Percentiles rank a stretch among this genome's conserved stretches.
These are phyloP conservation scores for Serilophus lunatus DNA, from an alignment of 2,113 vertebrate species.

Conservation along the genomic window DNA sequence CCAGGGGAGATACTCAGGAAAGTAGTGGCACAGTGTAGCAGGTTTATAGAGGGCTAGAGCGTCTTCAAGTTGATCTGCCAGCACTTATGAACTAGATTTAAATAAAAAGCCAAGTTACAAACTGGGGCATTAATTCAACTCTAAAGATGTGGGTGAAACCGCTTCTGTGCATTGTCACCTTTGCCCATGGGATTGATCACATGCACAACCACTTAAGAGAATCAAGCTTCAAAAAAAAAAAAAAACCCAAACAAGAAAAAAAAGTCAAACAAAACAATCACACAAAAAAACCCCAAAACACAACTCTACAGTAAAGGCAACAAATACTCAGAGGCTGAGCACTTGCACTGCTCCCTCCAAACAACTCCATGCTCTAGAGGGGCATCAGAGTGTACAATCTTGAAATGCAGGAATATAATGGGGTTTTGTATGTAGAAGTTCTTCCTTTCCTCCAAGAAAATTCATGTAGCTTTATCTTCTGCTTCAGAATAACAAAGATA, in stretches of 20 bases:
- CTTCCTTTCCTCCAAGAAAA: too few relatives aligned
- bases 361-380: not conserved
- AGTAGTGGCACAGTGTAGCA: not conserved
- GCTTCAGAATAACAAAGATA: not conserved
- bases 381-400: rapidly evolving
- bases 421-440: too few relatives aligned
- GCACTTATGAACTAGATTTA: not conserved
- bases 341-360: not conserved
- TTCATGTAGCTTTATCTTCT: not conserved
- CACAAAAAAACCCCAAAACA: not conserved
- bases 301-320: not conserved
- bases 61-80: not conserved
- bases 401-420: not conserved
- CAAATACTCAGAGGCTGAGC: not conserved
- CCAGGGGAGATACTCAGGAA: not conserved
- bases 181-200: not conserved
- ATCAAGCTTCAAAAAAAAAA: not conserved
- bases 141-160: not conserved
- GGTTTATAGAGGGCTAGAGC: not conserved
- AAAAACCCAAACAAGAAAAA: not conserved
- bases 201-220: not conserved
- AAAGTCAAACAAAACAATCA: not conserved
- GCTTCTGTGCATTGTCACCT: not conserved
- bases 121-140: not conserved
- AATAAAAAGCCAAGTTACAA: not conserved